These are phyloP conservation scores for Drosophila rufa DNA, from an alignment of 1,140 invertebrate genomes.

Conservation along the genomic window DNA sequence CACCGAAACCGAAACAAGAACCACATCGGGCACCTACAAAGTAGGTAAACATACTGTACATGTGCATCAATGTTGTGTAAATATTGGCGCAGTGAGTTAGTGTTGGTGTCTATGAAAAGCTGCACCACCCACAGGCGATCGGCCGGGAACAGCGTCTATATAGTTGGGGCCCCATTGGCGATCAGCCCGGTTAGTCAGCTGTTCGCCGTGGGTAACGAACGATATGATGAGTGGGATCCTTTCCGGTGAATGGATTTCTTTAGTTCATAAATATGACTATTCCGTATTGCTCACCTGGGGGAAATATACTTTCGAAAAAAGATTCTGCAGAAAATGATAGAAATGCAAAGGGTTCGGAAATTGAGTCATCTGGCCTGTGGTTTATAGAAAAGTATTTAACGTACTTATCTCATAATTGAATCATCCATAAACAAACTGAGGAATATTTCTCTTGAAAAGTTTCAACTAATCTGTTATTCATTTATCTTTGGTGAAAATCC, in stretches of 20 bases:
- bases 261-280: constrained; percentile 22
- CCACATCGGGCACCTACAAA: constrained; percentile 37
- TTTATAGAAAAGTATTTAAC: constrained; percentile 1
- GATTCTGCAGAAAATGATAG: constrained; percentile 14
- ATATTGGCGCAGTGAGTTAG: constrained; percentile 52
- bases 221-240: constrained; percentile 37
- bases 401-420: background rate
- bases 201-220: constrained; percentile 30
- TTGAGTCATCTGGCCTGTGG: constrained; percentile 3
- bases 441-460: background rate
- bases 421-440: background rate
- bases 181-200: constrained; percentile 53
- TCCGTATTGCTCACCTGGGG: background rate
- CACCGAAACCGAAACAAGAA: constrained; percentile 42
- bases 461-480: background rate
- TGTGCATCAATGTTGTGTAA: constrained; percentile 67
- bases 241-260: constrained; percentile 32
- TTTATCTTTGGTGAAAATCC: background rate
- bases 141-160: constrained; percentile 25
- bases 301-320: constrained; percentile 1
- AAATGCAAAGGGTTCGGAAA: background rate
- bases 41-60: constrained; percentile 55
- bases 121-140: constrained; percentile 55
- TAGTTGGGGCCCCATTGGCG: constrained; percentile 9
- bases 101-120: constrained; percentile 34